Evolutionary conservation across 2,113 vertebrate species (phyloP).

Genomic region (Paradisaea rubra): DNA sequence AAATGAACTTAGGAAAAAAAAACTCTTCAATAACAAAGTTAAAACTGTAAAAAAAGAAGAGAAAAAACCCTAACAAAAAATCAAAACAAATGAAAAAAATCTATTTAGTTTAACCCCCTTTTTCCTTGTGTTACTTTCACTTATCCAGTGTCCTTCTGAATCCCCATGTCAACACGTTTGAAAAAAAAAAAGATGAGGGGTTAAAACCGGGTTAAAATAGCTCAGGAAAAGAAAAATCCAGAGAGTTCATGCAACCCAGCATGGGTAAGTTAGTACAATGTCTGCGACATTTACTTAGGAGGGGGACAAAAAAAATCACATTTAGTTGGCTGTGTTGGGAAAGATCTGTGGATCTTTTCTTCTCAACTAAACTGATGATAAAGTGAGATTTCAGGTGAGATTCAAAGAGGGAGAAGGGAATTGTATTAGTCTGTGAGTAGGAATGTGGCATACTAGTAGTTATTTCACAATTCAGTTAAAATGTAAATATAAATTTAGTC

Average conservation of each 20-base stretch:
- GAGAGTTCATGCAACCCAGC: neutral
- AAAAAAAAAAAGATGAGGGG: neutral
- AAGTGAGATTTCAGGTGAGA: neutral
- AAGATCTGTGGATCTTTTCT: neutral
- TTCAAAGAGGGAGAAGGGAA: neutral
- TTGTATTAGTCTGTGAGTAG: neutral
- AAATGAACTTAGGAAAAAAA: neutral
- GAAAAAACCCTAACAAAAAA: fast-evolving
- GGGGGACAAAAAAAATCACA: neutral
- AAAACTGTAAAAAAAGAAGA: neutral
- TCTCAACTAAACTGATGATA: neutral
- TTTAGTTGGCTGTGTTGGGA: neutral
- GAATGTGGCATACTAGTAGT: neutral
- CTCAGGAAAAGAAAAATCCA: neutral
- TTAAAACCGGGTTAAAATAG: neutral
- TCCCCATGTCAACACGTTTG: neutral
- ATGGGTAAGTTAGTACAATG: neutral
- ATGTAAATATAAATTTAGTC: neutral
- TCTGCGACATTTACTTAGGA: fast-evolving
- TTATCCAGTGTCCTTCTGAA: neutral
- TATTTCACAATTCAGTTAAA: neutral
- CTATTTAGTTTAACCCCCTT: neutral
- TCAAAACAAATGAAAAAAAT: fast-evolving
- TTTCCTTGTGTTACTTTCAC: neutral
- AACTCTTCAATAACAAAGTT: neutral